Conservation (phyloP, 2,113 vertebrate genomes). For the Laterallus jamaicensis region DNA sequence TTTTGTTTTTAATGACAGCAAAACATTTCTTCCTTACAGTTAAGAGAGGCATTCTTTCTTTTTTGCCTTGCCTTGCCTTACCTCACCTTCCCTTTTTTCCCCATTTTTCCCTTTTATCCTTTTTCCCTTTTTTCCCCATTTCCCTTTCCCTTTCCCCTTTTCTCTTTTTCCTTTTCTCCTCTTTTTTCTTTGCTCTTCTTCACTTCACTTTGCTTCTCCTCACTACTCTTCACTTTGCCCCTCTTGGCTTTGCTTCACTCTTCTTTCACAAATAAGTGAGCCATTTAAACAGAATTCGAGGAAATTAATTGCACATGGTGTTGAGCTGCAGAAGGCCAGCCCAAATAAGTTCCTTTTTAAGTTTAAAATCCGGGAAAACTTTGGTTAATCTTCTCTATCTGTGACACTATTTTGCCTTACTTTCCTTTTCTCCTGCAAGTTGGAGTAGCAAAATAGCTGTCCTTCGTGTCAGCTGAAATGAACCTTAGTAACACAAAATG, state of each 20-base stretch:
- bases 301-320: slow-evolving; percentile 14
- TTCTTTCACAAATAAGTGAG: not conserved
- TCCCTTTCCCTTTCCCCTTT: rapidly evolving
- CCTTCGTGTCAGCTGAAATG: not conserved
- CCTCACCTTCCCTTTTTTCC: rapidly evolving
- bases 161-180: too few relatives aligned
- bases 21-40: not conserved
- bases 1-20: not conserved
- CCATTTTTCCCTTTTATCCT: too few relatives aligned
- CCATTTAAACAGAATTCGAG: not conserved
- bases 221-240: too few relatives aligned
- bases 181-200: too few relatives aligned
- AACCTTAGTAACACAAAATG: not conserved
- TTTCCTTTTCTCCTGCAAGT: not conserved
- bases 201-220: too few relatives aligned
- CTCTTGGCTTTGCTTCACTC: too few relatives aligned
- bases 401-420: not conserved
- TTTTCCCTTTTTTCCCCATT: too few relatives aligned
- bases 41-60: not conserved
- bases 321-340: not conserved
- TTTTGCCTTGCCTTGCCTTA: too few relatives aligned
- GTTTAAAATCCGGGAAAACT: not conserved
- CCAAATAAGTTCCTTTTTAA: slow-evolving; percentile 4
- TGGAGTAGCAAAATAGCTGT: not conserved
- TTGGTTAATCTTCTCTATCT: not conserved